Conservation (phyloP, 2,797 vertebrate species). For the Gila robusta region DNA sequence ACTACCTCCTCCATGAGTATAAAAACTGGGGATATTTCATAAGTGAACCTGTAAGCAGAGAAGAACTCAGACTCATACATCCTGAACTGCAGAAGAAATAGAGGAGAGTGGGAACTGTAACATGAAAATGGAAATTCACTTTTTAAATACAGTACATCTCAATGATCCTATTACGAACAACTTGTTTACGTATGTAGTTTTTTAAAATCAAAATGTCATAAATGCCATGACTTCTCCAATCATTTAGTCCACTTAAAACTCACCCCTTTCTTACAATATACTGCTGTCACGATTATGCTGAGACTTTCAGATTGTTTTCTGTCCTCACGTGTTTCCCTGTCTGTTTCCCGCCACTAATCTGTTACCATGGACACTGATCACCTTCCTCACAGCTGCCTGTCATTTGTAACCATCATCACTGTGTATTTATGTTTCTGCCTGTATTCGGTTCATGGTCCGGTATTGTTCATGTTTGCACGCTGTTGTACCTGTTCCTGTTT, state of each 20-base stretch:
- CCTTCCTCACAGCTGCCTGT: too few species aligned
- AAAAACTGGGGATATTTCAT: conserved; percentile 79
- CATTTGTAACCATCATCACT: too few species aligned
- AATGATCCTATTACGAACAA: neutral
- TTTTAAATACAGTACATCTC: neutral
- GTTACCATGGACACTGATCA: too few species aligned
- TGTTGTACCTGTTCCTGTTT: too few species aligned
- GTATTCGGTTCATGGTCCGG: too few species aligned
- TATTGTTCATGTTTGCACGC: too few species aligned
- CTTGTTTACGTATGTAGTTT: neutral
- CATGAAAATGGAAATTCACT: neutral
- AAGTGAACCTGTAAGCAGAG: conserved; percentile 74
- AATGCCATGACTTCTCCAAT: neutral
- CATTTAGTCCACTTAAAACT: neutral
- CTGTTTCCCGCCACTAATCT: too few species aligned
- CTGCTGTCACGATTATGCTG: too few species aligned
- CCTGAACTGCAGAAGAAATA: neutral
- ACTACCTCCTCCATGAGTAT: conserved; percentile 77
- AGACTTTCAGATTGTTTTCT: too few species aligned
- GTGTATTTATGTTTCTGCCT: too few species aligned
- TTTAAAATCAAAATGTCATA: neutral
- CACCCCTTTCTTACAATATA: neutral
- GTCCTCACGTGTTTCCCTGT: too few species aligned
- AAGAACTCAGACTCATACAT: conserved; percentile 4
- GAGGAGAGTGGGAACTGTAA: neutral